These are phyloP conservation scores for Pampus argenteus DNA, from an alignment of 2,797 vertebrate genomes.

Conservation along the genomic window DNA sequence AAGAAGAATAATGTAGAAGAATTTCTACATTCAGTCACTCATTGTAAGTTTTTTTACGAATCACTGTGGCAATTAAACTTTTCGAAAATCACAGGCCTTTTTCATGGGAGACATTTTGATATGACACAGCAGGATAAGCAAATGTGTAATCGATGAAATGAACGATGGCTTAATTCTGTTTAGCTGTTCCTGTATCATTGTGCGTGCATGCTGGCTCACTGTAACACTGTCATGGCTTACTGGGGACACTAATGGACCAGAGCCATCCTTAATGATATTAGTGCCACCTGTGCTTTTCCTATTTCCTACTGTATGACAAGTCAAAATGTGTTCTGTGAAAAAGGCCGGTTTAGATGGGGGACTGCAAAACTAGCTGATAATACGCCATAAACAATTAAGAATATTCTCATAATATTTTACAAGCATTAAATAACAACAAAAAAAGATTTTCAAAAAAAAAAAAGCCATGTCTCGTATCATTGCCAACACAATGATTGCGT, in stretches of 20 bases:
- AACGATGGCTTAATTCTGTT: neutral
- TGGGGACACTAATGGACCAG: neutral
- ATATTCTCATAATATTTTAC: neutral
- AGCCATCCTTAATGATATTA: neutral
- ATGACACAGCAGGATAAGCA: neutral
- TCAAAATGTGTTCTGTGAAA: neutral
- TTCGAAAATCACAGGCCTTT: neutral
- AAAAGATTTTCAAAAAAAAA: neutral
- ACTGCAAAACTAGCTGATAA: neutral
- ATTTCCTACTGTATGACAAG: neutral
- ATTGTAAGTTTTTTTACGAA: too few relatives aligned
- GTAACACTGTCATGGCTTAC: neutral
- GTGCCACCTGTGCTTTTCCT: neutral
- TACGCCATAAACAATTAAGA: neutral
- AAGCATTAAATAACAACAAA: neutral
- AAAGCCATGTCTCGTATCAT: too few relatives aligned
- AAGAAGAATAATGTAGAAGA: too few relatives aligned
- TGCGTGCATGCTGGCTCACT: neutral
- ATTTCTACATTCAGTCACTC: conserved; percentile 5
- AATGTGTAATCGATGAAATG: conserved; percentile 6
- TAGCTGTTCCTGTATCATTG: neutral
- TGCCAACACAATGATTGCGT: neutral
- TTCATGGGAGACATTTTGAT: neutral
- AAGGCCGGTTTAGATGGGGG: neutral
- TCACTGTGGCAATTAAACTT: neutral